These are phyloP conservation scores for Barbus barbus DNA, from an alignment of 2,113 vertebrate genomes.

Conservation along the genomic window DNA sequence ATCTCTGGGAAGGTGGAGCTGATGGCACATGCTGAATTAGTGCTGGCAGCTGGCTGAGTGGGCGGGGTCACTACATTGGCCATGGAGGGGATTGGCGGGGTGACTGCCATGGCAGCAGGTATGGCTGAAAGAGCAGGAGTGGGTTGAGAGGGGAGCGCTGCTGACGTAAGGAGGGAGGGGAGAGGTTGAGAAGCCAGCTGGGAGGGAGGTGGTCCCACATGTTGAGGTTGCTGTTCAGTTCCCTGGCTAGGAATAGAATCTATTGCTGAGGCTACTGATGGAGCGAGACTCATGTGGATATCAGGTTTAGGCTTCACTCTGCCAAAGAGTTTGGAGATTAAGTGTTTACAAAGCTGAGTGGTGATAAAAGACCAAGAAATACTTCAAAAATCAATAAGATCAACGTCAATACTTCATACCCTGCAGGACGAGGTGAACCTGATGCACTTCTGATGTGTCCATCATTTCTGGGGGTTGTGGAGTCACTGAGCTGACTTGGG, in stretches of 20 bases:
- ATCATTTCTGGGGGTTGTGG: constrained; percentile 82
- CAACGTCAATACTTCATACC: constrained; percentile 73
- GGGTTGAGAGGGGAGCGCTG: constrained; percentile 86
- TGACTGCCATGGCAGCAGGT: constrained; percentile 80
- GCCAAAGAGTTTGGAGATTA: background rate
- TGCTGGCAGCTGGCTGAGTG: constrained; percentile 80
- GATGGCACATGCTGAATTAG: constrained; percentile 79
- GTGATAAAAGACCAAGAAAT: background rate
- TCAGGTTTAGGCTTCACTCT: constrained; percentile 94
- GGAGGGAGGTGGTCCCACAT: constrained; percentile 73
- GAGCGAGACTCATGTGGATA: constrained; percentile 85
- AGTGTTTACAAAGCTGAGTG: background rate
- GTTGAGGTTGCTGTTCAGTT: constrained; percentile 71
- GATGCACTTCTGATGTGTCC: constrained; percentile 80
- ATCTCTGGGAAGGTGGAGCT: constrained; percentile 83
- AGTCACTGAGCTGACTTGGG: constrained; percentile 84
- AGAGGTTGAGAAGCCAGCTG: constrained; percentile 87
- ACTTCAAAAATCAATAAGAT: background rate
- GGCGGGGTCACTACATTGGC: constrained; percentile 83
- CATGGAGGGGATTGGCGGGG: constrained; percentile 79
- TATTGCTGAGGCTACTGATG: constrained; percentile 83
- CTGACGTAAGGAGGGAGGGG: constrained; percentile 82
- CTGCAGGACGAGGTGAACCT: constrained; percentile 89
- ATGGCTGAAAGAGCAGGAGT: constrained; percentile 79
- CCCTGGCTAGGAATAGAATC: constrained; percentile 83